Evolutionary conservation across 2,797 vertebrate species (phyloP).

Genomic region (Molossus alvarezi): DNA sequence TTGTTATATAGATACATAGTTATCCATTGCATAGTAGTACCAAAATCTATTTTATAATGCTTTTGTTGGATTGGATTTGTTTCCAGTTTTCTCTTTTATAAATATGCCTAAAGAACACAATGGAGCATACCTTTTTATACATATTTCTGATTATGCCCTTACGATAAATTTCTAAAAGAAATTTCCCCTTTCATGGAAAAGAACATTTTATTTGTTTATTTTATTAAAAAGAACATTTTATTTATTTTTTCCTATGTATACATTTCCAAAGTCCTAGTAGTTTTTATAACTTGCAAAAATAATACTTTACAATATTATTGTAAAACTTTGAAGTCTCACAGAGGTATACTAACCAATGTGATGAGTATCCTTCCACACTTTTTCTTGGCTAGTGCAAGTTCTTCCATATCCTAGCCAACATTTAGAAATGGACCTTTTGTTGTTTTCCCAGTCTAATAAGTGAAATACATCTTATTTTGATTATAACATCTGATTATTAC

Average conservation of each 20-base stretch:
- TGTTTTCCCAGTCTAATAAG: no score
- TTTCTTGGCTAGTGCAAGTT: not conserved
- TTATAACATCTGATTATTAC: conserved; percentile 47
- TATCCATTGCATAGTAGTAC: not conserved
- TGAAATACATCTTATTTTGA: conserved; percentile 7
- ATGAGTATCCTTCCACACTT: not conserved
- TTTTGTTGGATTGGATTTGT: conserved; percentile 6
- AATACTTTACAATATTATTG: not conserved
- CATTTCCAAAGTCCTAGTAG: conserved; percentile 39
- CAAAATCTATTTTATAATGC: conserved; percentile 21
- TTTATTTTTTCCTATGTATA: not conserved
- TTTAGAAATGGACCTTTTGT: not conserved
- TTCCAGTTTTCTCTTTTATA: conserved; percentile 15
- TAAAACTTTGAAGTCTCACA: conserved; percentile 18
- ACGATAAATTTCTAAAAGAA: not conserved
- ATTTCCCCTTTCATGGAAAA: not conserved
- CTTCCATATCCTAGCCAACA: not conserved
- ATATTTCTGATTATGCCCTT: conserved; percentile 52
- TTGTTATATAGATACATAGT: conserved; percentile 33
- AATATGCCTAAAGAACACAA: conserved; percentile 46
- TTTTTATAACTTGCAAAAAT: conserved; percentile 66
- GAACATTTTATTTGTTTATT: not conserved
- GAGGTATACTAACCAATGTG: not conserved
- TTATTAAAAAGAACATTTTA: conserved; percentile 16
- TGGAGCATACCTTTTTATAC: conserved; percentile 51